Evolutionary conservation across 1,140 invertebrate genomes (phyloP).

Genomic region (Drosophila pseudoananassae): DNA sequence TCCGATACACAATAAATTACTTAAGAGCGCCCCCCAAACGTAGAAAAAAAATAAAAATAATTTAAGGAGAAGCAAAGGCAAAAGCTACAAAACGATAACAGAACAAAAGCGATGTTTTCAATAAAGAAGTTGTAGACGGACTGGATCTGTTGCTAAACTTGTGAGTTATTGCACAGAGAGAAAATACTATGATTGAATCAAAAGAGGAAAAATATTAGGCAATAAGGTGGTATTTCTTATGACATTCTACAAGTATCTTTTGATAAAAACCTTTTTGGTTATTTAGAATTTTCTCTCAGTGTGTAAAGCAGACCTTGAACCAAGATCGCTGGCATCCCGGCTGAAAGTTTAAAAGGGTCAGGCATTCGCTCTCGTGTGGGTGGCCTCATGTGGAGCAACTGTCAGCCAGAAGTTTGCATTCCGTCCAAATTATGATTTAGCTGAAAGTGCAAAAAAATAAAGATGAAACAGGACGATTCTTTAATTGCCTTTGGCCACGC

Average conservation of each 20-base stretch:
- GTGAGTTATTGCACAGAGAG: conserved; percentile 48
- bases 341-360: conserved; percentile 49
- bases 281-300: background rate
- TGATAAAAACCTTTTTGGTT: background rate
- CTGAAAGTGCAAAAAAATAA: conserved; percentile 27
- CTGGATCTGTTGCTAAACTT: conserved; percentile 44
- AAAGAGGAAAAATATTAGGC: background rate
- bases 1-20: conserved; percentile 84
- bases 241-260: background rate
- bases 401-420: conserved; percentile 37
- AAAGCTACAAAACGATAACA: conserved; percentile 41
- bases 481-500: conserved; percentile 19
- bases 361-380: conserved; percentile 43
- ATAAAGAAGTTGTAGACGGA: conserved; percentile 56
- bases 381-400: conserved; percentile 53
- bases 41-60: conserved; percentile 28
- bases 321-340: conserved; percentile 9
- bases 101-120: conserved; percentile 56
- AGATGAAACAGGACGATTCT: conserved; percentile 23
- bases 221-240: background rate
- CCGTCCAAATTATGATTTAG: conserved; percentile 38
- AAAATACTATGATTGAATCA: background rate
- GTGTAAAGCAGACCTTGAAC: conserved; percentile 39
- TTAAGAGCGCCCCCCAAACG: conserved; percentile 56
- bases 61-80: conserved; percentile 19